phyloP scores from a whole-genome alignment of 2,113 vertebrate genomes.

The Hypocryptadius cinnamomeus region DNA sequence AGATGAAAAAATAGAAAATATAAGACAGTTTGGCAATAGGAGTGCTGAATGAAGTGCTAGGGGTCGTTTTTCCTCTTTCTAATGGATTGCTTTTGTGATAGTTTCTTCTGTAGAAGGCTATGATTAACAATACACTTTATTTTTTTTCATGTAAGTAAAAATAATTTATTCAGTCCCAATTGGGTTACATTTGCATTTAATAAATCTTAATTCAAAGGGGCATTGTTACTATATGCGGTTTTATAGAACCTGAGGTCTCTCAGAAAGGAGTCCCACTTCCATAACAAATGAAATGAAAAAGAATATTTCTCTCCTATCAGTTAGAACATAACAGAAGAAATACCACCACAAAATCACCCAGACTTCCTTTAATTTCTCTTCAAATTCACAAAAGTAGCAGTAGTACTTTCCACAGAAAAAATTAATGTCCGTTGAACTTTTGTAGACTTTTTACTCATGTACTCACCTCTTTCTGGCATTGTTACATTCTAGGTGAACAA shows the following conservation, averaged over 20 bases:
- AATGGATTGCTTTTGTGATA: background rate
- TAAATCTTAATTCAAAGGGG: background rate
- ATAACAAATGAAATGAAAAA: background rate
- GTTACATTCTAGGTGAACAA: background rate
- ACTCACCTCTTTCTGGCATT: background rate
- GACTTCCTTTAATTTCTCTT: background rate
- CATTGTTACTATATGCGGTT: background rate
- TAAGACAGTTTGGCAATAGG: background rate
- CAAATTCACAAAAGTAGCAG: background rate
- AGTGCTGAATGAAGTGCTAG: background rate
- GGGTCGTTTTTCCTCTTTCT: background rate
- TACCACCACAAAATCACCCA: background rate
- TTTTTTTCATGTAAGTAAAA: background rate
- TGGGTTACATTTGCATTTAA: background rate
- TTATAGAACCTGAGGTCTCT: background rate
- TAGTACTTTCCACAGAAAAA: background rate
- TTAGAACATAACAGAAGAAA: background rate
- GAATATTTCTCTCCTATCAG: background rate
- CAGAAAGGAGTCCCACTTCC: background rate
- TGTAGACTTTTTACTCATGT: background rate
- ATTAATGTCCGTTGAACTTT: background rate
- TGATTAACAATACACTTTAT: background rate
- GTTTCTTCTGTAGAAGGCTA: background rate
- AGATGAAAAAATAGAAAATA: background rate
- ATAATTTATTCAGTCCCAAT: background rate